Percentiles rank a stretch among this genome's conserved stretches.
Conservation (phyloP, 2,113 vertebrate species). For the Willisornis vidua region DNA sequence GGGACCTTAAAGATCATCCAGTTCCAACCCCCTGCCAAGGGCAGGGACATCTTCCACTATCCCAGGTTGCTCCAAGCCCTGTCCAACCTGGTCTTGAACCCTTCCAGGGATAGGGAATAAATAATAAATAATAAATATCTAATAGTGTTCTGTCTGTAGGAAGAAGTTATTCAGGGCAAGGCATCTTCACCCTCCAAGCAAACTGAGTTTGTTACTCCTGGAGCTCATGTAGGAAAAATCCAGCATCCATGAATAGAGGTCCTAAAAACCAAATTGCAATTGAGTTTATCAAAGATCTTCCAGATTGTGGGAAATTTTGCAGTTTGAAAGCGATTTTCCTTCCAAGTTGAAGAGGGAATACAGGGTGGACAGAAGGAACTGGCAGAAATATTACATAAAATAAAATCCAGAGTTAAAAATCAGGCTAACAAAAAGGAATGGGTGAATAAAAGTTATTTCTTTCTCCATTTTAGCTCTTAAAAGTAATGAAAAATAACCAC, state of each 20-base stretch:
- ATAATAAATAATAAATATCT: neutral
- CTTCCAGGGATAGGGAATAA: neutral
- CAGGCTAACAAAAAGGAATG: rapidly evolving
- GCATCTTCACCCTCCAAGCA: rapidly evolving
- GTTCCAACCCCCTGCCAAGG: neutral
- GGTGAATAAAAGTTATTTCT: neutral
- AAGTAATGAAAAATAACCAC: neutral
- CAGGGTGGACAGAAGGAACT: neutral
- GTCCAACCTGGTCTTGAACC: neutral
- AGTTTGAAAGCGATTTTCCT: neutral
- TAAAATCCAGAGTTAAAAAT: neutral
- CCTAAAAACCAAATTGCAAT: neutral
- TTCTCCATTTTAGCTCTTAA: neutral
- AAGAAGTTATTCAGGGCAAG: neutral
- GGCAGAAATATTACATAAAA: neutral
- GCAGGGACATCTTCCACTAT: neutral
- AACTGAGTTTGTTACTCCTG: neutral
- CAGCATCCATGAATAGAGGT: neutral
- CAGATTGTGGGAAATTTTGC: neutral
- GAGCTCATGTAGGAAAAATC: neutral
- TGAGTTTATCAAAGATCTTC: neutral
- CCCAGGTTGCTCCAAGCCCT: neutral
- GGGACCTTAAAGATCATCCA: too few species aligned
- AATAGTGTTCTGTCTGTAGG: neutral
- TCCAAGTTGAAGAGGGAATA: neutral